A percentile compares a stretch with the other conserved stretches of the same genome.
These are phyloP conservation scores for Ascidia mentula DNA, from an alignment of 23 tunicate genomes.

Conservation along the genomic window DNA sequence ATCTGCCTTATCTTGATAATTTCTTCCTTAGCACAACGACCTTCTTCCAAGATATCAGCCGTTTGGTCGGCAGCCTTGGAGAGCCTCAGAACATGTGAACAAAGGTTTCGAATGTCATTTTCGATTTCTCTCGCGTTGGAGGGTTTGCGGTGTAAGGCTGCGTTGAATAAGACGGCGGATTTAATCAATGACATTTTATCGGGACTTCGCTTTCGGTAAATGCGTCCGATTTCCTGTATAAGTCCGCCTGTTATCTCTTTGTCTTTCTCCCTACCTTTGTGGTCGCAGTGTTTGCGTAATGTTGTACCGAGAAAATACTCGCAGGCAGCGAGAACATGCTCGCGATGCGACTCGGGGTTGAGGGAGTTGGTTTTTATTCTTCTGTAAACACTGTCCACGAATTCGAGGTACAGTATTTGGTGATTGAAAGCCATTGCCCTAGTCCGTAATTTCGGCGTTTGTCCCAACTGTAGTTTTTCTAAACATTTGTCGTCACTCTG, in stretches of 20 bases:
- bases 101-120: background rate
- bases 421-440: background rate
- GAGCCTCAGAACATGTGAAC: background rate
- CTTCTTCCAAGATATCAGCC: background rate
- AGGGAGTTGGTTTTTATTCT: background rate
- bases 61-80: background rate
- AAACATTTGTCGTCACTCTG: no score
- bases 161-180: background rate
- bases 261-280: background rate
- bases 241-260: background rate
- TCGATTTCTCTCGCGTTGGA: background rate
- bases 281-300: background rate
- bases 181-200: background rate
- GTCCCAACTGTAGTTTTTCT: no score
- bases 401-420: background rate
- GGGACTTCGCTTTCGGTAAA: background rate
- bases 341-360: background rate
- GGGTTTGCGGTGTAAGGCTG: background rate
- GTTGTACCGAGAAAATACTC: background rate
- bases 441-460: no score
- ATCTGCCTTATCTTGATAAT: background rate
- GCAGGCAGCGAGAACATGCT: background rate
- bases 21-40: background rate
- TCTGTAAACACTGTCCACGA: background rate
- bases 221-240: background rate